These are phyloP conservation scores for Hoplostethus mediterraneus DNA, from an alignment of 2,797 vertebrate species.

Conservation along the genomic window DNA sequence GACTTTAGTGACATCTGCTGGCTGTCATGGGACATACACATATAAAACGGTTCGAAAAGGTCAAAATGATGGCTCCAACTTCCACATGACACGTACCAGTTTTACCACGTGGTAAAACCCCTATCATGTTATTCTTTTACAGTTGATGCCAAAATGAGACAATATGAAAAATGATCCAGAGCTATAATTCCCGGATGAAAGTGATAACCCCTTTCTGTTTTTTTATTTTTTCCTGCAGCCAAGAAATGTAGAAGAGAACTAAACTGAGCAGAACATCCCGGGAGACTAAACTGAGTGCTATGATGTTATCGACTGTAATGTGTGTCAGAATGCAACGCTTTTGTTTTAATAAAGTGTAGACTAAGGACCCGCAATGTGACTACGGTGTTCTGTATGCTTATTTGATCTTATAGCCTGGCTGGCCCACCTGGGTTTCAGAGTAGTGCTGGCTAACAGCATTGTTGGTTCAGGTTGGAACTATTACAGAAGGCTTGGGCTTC, in stretches of 20 bases:
- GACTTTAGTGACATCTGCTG: conserved; percentile 58
- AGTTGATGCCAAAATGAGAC: too few relatives aligned
- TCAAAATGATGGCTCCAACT: background rate
- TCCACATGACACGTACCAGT: background rate
- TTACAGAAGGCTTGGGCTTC: too few relatives aligned
- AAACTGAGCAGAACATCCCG: conserved; percentile 12
- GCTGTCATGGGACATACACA: background rate
- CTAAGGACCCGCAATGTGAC: background rate
- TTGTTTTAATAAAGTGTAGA: conserved; percentile 69
- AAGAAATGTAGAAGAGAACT: conserved; percentile 48
- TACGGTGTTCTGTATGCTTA: conserved; percentile 1
- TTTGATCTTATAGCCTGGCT: background rate
- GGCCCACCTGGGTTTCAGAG: background rate
- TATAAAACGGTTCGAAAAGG: background rate
- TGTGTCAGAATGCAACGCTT: conserved; percentile 57
- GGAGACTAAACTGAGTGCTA: background rate
- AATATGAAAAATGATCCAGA: background rate
- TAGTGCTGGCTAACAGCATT: conserved; percentile 18
- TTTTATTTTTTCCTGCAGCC: conserved; percentile 47
- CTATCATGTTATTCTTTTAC: too few relatives aligned
- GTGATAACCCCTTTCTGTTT: conserved; percentile 1
- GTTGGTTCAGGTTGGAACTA: too few relatives aligned
- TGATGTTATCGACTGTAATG: conserved; percentile 33
- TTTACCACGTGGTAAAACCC: too few relatives aligned
- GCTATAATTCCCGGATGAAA: background rate